Percentiles rank a stretch among this genome's conserved stretches.
phyloP scores from a whole-genome alignment of 2,113 vertebrate species.

The Semicossyphus pulcher region DNA sequence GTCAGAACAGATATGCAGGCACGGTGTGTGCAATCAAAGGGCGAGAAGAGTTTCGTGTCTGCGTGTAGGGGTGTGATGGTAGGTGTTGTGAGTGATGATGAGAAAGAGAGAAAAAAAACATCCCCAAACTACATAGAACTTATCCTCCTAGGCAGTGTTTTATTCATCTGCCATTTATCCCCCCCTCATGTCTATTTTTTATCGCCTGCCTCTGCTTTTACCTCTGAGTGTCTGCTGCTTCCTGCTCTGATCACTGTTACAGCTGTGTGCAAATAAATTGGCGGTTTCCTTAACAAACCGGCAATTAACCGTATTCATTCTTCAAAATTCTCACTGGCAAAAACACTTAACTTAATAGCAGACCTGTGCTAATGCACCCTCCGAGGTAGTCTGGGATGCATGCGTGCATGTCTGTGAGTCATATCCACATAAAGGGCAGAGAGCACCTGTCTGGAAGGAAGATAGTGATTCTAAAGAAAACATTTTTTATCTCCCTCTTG shows the following conservation, averaged over 20 bases:
- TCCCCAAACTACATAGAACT: conserved; percentile 3
- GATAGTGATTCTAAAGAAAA: conserved; percentile 24
- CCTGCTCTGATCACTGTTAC: conserved; percentile 41
- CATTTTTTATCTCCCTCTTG: conserved; percentile 32
- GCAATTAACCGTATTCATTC: conserved; percentile 42
- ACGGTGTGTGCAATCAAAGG: conserved; percentile 49
- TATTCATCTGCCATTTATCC: conserved; percentile 19
- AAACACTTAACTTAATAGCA: conserved; percentile 31
- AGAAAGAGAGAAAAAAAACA: not conserved
- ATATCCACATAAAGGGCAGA: conserved; percentile 21
- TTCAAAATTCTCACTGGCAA: conserved; percentile 26
- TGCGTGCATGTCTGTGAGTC: conserved; percentile 20
- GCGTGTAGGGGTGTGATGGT: conserved; percentile 28
- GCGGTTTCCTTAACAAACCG: conserved; percentile 45
- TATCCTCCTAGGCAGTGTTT: conserved; percentile 22
- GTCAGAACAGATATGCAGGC: conserved; percentile 39
- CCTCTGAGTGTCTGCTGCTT: conserved; percentile 32
- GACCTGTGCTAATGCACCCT: conserved; percentile 4
- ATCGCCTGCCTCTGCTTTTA: conserved; percentile 10
- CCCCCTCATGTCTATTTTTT: conserved; percentile 18
- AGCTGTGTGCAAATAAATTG: conserved; percentile 42
- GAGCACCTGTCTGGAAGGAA: conserved; percentile 39
- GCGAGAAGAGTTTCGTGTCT: conserved; percentile 35
- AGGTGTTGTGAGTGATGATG: conserved; percentile 9
- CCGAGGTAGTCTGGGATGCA: conserved; percentile 2